Evolutionary conservation across 2,113 vertebrate genomes (phyloP).

Genomic region (Rhynchomys soricoides): DNA sequence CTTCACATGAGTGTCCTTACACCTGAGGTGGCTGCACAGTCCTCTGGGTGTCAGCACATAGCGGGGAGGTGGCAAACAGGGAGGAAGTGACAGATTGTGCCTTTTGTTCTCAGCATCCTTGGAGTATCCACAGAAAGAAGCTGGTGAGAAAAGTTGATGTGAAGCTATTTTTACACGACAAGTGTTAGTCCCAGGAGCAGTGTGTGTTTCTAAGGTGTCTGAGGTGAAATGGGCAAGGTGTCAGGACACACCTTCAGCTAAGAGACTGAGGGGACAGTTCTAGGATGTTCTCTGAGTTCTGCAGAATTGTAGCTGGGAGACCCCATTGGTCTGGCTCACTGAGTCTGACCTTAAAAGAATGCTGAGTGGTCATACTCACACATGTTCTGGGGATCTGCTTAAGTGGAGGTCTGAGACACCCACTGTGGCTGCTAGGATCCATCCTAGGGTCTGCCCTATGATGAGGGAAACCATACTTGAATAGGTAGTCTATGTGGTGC

Average conservation of each 20-base stretch:
- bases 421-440: neutral
- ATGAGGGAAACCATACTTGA: neutral
- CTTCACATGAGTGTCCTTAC: neutral
- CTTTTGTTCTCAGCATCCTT: neutral
- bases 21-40: too few relatives aligned
- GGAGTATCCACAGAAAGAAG: neutral
- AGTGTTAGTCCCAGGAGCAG: neutral
- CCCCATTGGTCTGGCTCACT: accelerated
- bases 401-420: neutral
- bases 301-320: neutral
- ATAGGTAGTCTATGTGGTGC: too few relatives aligned
- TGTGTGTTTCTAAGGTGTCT: neutral
- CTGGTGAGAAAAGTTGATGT: neutral
- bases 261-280: neutral
- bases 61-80: accelerated
- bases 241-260: neutral
- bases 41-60: neutral
- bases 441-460: neutral
- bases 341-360: neutral
- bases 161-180: neutral
- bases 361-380: too few relatives aligned
- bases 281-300: neutral
- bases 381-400: neutral
- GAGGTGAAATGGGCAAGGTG: accelerated
- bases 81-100: neutral